These are phyloP conservation scores for Eolophus roseicapilla DNA, from an alignment of 2,113 vertebrate genomes.

Conservation along the genomic window DNA sequence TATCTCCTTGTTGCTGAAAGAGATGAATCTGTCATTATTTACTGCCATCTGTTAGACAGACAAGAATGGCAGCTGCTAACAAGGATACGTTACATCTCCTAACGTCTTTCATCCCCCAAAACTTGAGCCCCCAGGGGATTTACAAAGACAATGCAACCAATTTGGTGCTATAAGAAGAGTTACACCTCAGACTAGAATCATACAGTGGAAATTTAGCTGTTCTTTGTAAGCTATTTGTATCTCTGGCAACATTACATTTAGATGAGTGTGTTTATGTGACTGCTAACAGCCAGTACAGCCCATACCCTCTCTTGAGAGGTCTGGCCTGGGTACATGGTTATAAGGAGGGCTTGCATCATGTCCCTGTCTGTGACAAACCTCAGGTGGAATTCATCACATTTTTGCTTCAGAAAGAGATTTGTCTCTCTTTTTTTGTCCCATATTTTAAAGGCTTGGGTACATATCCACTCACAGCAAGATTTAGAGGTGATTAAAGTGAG, in stretches of 20 bases:
- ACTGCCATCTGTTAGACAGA: conserved; percentile 19
- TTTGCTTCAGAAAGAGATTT: not conserved
- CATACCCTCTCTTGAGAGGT: not conserved
- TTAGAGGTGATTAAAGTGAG: not conserved
- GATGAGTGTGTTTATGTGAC: not conserved
- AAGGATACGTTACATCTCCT: not conserved
- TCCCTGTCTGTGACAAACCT: not conserved
- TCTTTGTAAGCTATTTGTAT: not conserved
- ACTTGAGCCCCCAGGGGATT: not conserved
- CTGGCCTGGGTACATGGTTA: not conserved
- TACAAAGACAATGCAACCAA: not conserved
- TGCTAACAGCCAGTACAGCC: not conserved
- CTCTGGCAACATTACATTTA: not conserved
- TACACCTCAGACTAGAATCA: not conserved
- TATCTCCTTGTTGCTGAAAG: not conserved
- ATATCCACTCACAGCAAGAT: not conserved
- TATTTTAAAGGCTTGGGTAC: not conserved
- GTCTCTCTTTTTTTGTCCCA: not conserved
- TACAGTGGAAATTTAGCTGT: not conserved
- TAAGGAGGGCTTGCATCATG: not conserved
- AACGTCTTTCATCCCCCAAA: not conserved
- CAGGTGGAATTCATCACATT: not conserved
- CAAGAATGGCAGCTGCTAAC: not conserved
- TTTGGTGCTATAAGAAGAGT: not conserved
- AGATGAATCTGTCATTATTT: conserved; percentile 7